Percentiles rank a stretch among this genome's conserved stretches.
Evolutionary conservation across 2,113 vertebrate species (phyloP).

Genomic region (Percina caprodes): DNA sequence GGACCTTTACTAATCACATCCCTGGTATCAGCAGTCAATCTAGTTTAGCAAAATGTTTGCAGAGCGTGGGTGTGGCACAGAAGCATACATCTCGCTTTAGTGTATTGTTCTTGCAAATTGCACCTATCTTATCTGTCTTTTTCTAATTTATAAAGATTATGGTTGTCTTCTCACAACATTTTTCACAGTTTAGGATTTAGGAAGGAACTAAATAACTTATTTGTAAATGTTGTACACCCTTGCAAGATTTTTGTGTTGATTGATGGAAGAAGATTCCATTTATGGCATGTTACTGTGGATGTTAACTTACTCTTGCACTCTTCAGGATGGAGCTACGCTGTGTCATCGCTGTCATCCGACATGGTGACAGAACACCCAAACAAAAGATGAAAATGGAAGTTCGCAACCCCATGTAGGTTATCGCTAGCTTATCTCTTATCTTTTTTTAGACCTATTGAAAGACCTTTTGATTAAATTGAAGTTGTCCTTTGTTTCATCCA

Average conservation of each 20-base stretch:
- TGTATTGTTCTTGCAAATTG: too few relatives aligned
- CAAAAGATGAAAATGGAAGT: constrained; percentile 99
- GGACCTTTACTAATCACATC: too few relatives aligned
- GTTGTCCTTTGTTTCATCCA: constrained; percentile 61
- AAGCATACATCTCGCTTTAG: too few relatives aligned
- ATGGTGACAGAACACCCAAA: constrained; percentile 97
- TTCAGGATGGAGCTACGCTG: constrained; percentile 99
- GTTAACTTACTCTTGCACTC: background rate
- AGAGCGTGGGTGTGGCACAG: too few relatives aligned
- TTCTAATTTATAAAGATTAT: background rate
- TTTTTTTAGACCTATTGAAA: background rate
- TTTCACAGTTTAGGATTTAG: background rate
- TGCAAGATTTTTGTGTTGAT: too few relatives aligned
- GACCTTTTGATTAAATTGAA: background rate
- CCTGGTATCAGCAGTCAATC: background rate
- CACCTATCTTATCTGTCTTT: background rate
- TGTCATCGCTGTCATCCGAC: constrained; percentile 96
- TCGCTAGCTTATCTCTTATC: background rate
- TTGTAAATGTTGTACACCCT: too few relatives aligned
- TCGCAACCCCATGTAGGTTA: constrained; percentile 90
- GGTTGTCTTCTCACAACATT: background rate
- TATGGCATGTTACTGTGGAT: background rate
- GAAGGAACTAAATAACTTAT: background rate
- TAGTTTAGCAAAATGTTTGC: background rate
- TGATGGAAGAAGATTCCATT: background rate